A percentile compares a stretch with the other conserved stretches of the same genome.
These are phyloP conservation scores for Phengaris arion DNA, from an alignment of 2,888 invertebrate genomes.

Conservation along the genomic window DNA sequence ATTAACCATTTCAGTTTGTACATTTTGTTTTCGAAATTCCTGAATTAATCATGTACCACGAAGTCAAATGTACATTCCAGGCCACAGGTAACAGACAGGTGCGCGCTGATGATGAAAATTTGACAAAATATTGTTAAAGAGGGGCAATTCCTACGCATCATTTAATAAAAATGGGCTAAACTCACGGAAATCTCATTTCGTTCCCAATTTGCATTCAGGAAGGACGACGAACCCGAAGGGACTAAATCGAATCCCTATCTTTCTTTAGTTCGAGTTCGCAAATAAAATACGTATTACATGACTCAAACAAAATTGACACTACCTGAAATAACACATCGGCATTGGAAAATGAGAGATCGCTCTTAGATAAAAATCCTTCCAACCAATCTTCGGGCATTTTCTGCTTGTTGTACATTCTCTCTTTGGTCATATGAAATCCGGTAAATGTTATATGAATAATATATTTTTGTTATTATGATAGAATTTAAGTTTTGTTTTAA, in stretches of 20 bases:
- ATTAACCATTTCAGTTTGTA: too few relatives aligned
- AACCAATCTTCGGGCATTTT: neutral
- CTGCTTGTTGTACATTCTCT: neutral
- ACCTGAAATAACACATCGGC: conserved; percentile 20
- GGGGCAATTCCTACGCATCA: conserved; percentile 27
- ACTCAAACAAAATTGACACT: conserved; percentile 31
- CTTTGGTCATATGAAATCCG: neutral
- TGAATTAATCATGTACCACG: neutral
- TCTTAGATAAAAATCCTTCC: conserved; percentile 2
- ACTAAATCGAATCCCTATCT: conserved; percentile 74
- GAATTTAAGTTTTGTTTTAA: too few relatives aligned
- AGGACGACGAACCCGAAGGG: conserved; percentile 61
- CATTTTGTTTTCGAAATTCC: neutral
- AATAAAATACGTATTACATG: conserved; percentile 52
- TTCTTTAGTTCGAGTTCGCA: conserved; percentile 58
- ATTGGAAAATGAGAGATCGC: neutral
- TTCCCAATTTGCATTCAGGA: conserved; percentile 71
- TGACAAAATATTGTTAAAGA: conserved; percentile 27
- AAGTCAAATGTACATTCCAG: neutral
- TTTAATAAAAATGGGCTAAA: conserved; percentile 44
- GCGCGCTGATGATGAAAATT: neutral
- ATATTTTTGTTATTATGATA: neutral
- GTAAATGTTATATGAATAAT: neutral
- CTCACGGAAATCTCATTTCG: conserved; percentile 58
- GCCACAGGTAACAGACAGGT: neutral